Base-by-base conservation (phyloP, 2,113 vertebrate species). In the Circaetus cinerascens region DNA sequence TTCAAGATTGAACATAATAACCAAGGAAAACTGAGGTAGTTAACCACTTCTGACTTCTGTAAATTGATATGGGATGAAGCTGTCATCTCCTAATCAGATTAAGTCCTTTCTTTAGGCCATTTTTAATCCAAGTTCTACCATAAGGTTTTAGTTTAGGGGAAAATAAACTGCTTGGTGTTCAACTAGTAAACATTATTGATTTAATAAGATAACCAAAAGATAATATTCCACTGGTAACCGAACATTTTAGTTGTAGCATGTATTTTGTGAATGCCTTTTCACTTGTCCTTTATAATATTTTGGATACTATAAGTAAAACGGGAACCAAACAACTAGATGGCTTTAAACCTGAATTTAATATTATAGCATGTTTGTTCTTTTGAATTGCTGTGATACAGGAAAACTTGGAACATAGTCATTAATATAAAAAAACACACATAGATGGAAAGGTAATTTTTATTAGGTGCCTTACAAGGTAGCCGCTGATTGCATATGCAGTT, bases 81-180 rank as follows among this genome's bases (percentile, higher is more conserved):
- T 96, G 95, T 95, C 92, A 92, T 83, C 75, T 94, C 63, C 85
- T 96, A 93, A 96, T 94, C 92, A 93, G 94, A 97, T 97, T 95
- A 97, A 95, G 71, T 83, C 88, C 55, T 92, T 95, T 90, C 88
- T 94, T 96, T 92, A 83, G 79, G 59, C 41, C 78, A 59, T 96
- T 95, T 97, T 95, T 92, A 97, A 90, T 96, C 94, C 63, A 59
- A 62, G 59, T 59, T 80, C 85, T 68, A 79, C 84, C 57, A 64
- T 25, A 43, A 73, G 57, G 74, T 96, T 91, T 97, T 94, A 83
- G 73, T 74, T 94, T 34, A 81, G 64, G 41, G 73, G 25, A 64
- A 93, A 95, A 94, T 78, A 90, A 91, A 87, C 91, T 95, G 69
- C 77, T 73, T 88, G 40, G 27, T 7, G 23, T 88, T 92, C 62